Evolutionary conservation across 1,140 invertebrate genomes (phyloP).

Genomic region (Drosophila auraria): DNA sequence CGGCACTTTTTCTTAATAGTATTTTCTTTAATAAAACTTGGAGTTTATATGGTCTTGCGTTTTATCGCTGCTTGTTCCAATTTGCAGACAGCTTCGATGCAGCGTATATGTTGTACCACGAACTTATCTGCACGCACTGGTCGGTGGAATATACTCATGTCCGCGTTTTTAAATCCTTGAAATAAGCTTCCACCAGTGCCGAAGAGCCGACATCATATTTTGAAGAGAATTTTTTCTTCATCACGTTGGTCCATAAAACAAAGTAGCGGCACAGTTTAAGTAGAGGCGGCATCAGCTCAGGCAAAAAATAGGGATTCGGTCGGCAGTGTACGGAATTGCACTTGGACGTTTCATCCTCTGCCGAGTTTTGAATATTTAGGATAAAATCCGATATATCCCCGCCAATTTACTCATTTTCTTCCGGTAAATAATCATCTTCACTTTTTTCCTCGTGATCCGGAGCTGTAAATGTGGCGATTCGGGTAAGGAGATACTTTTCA

Average conservation of each 20-base stretch:
- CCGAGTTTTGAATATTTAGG: not conserved
- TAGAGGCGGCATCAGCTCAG: not conserved
- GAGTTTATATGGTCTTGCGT: not conserved
- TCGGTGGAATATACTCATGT: constrained; percentile 1
- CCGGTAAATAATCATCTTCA: not conserved
- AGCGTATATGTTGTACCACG: not conserved
- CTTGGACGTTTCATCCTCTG: not conserved
- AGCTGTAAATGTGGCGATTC: not conserved
- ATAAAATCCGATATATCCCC: not conserved
- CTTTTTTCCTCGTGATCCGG: too few species aligned
- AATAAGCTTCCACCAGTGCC: constrained; percentile 5
- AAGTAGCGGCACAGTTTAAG: not conserved
- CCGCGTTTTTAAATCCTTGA: not conserved
- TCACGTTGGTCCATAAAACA: not conserved
- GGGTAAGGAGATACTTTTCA: not conserved
- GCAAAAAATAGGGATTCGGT: not conserved
- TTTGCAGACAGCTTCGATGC: not conserved
- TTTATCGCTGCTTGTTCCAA: too few species aligned
- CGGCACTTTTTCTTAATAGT: not conserved
- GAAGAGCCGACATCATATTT: constrained; percentile 7
- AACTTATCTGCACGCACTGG: not conserved
- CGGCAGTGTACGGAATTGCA: not conserved
- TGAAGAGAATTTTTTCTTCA: not conserved
- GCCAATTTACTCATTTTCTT: not conserved
- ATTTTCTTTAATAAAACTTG: not conserved